Evolutionary conservation across 2,113 vertebrate genomes (phyloP).

Genomic region (Anhinga rufa): DNA sequence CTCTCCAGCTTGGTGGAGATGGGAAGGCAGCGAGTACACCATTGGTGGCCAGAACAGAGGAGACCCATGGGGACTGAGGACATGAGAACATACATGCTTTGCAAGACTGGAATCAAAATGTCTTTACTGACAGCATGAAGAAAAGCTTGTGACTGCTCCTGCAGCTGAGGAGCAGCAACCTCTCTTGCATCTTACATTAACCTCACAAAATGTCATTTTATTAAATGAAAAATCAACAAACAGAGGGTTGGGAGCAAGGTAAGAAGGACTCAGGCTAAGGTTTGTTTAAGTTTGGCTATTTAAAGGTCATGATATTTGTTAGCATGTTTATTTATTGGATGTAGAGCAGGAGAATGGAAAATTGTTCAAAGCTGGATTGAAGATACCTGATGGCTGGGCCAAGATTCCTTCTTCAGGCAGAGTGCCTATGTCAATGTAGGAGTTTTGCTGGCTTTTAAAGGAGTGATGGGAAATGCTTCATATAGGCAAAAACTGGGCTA

Average conservation of each 20-base stretch:
- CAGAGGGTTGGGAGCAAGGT: background rate
- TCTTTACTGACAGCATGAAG: background rate
- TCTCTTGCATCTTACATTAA: background rate
- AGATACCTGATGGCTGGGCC: background rate
- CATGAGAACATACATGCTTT: background rate
- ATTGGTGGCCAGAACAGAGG: background rate
- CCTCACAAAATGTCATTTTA: background rate
- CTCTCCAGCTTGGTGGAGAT: background rate
- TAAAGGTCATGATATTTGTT: background rate
- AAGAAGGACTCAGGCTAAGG: background rate
- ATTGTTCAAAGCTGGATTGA: background rate
- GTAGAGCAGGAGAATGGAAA: background rate
- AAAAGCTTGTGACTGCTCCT: background rate
- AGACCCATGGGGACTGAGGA: background rate
- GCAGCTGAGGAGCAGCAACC: background rate
- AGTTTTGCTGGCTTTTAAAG: background rate
- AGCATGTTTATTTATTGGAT: background rate
- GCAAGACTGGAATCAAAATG: background rate
- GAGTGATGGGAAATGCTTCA: background rate
- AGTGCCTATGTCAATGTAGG: background rate
- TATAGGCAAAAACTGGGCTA: background rate
- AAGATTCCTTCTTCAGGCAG: background rate
- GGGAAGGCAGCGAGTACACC: background rate
- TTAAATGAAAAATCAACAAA: background rate
- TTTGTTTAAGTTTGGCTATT: background rate